Base-by-base conservation (phyloP, 1,140 invertebrate genomes). In the Carcinoscorpius rotundicauda region DNA sequence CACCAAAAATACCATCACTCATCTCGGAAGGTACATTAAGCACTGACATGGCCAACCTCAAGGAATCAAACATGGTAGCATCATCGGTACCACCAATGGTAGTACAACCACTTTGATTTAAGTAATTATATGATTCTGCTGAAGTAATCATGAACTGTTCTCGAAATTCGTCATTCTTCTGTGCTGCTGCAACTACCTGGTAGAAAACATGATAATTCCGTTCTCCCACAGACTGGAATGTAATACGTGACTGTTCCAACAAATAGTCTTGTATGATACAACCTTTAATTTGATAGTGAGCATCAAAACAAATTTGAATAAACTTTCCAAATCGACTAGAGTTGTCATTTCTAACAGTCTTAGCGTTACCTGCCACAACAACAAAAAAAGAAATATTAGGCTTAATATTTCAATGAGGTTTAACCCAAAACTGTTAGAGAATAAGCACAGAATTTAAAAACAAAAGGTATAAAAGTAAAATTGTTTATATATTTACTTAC, bases 181-280 rank as follows among this genome's bases (percentile, higher is more conserved):
- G 86, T 4, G 88, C 90, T 10, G 84, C 88, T 71, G 91, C 89
- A 51, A 92, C 88, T 62, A 98, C 80, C 73, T 98, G 93, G 78
- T 98, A 98, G 78, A 98, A 96, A 8, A 99, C 91, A 75, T 98
- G 95, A 75, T 98, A 98, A 75, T 98, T 98, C 52, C 94, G 82
- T 76, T 98, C 96, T 6, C 87, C 86, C 3, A 84, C 80, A 68
- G 89, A 87, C 76, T 97, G 95, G 73, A 92, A 93, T 5, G 93
- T 96, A 71, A 98, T 93, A 65, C 96, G 82, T 4, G 93, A 96
- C 76, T 97, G 93, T 75, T 99, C 96, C 62, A 98, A 80, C 48
- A 98, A 80, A 78, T 98, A 98, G 75, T 97, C 93, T 73, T 95
- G 88, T 59, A 97, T 90, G 67, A 95, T 91, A 70, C 93, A 97